Base-by-base conservation (phyloP, 2,888 invertebrate genomes). In the Lasioglossum villosulum region DNA sequence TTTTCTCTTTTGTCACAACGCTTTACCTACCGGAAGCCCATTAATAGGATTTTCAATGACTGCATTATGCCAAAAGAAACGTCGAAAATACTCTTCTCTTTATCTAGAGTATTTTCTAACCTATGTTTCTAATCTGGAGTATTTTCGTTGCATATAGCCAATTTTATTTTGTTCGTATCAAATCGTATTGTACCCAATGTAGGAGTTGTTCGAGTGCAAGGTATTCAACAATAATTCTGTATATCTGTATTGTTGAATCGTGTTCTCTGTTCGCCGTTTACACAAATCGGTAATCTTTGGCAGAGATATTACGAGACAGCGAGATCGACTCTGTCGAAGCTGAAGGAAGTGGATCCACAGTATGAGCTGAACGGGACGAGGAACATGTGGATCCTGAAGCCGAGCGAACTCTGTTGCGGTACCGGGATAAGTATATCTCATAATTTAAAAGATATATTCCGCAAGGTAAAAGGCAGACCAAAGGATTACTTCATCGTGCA, bases 331-430 rank as follows among this genome's bases (percentile, higher is more conserved):
- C 79, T 94, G 77, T 86, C 89, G 59, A 92, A 91, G 74, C 85
- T 95, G 73, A 93, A 93, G 78, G 84, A 84, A 14, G 39, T 91
- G 73, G 94, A 95, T 89, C 87, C 93, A 12, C 94, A 95, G 66
- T 94, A 93, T 87, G 91, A 92, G 34, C 76, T 95, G 70, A 98
- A 98, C 95, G 98, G 98, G 0, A 96, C 96, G 88, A 96, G 97
- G 93, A 98, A 98, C 95, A 97, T 98, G 89, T 99, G 98, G 98
- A 98, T 99, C 86, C 96, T 99, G 70, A 99, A 99, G 94, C 98
- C 98, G 0, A 97, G 97, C 3, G 97, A 97, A 92, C 97, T 97
- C 89, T 98, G 97, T 48, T 96, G 98, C 92, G 98, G 98, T 0
- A 96, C 97, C 93, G 98, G 98, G 5, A 98, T 99, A 88, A 96